These are phyloP conservation scores for Lomographa bimaculata DNA, from an alignment of 2,888 invertebrate species.

Conservation along the genomic window DNA sequence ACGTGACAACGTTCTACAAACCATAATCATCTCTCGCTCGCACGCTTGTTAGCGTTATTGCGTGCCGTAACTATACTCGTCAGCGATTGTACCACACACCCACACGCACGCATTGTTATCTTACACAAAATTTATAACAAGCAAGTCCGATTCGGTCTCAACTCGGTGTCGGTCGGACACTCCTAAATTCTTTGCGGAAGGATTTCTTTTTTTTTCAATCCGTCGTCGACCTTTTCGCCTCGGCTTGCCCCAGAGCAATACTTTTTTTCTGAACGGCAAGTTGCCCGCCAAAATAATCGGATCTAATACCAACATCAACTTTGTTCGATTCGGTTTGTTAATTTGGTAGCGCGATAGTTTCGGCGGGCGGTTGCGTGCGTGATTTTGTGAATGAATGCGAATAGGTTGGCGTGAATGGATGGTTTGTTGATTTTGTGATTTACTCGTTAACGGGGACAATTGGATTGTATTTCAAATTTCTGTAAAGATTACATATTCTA, in stretches of 20 bases:
- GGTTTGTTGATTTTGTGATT: constrained; percentile 48
- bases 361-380: constrained; percentile 42
- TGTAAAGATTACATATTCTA: too few relatives aligned
- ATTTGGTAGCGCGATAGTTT: constrained; percentile 64
- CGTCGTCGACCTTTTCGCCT: constrained; percentile 47
- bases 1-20: constrained; percentile 57
- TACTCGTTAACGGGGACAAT: constrained; percentile 32
- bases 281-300: background rate
- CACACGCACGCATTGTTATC: constrained; percentile 81
- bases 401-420: constrained; percentile 50
- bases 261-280: constrained; percentile 27
- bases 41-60: constrained; percentile 84
- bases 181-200: constrained; percentile 81
- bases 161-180: constrained; percentile 58
- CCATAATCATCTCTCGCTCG: constrained; percentile 49
- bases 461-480: constrained; percentile 26
- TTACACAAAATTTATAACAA: constrained; percentile 82
- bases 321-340: constrained; percentile 55
- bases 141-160: constrained; percentile 74
- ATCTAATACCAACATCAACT: constrained; percentile 30
- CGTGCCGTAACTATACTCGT: constrained; percentile 82
- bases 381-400: constrained; percentile 48
- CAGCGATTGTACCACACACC: constrained; percentile 78
- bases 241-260: constrained; percentile 57
- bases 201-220: constrained; percentile 55